Base-by-base conservation (phyloP, 2,113 vertebrate genomes). In the Pseudonaja textilis region DNA sequence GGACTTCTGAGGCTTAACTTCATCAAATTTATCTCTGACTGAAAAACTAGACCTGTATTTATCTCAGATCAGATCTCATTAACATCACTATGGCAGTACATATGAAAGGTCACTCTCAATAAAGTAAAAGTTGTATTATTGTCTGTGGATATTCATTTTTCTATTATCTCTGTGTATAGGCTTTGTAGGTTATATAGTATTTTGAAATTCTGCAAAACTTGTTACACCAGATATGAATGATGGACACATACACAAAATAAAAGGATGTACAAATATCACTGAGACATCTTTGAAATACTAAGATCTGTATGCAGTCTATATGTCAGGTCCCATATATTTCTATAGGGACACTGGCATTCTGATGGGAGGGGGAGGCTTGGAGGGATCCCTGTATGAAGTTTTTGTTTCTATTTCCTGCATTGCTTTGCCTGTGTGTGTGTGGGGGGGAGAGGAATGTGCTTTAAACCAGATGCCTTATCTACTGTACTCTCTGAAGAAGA, bases 1-100 rank as follows among this genome's bases (percentile, higher is more conserved):
- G 55, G 34, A 39, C 5, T 54, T n/a, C 34, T 2, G 39, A 50
- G 29, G 64, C 74, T 91, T 26, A 26, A 39, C 29, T 11, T 91
- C 56, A 52, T 90, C 47, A 0, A 3, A 6, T 18, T 1, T 0
- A 2, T 2, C 11, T 12, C 87, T 87, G 23, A 23, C 9, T 91
- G 11, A 59, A 85, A 57, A n/a, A 22, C 47, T 50, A 10, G n/a
- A 56, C 50, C 2, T 85, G 47, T 20, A 18, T 1, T 2, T 29
- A 59, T 8, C 57, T 74, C 45, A 50, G 4, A 56, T 3, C 0
- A 12, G 54, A 93, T 8, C 50, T 50, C n/a, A 85, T 42, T 81
- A 57, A 85, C 12, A 2, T 5, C 14, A 86, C 74, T 50, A 61
- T 52, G 69, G 54, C 23, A 18, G n/a, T 23, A 56, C 74, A 81